A percentile compares a stretch with the other conserved stretches of the same genome.
Evolutionary conservation across 2,888 invertebrate species (phyloP).

Genomic region (Mythimna ferrago): DNA sequence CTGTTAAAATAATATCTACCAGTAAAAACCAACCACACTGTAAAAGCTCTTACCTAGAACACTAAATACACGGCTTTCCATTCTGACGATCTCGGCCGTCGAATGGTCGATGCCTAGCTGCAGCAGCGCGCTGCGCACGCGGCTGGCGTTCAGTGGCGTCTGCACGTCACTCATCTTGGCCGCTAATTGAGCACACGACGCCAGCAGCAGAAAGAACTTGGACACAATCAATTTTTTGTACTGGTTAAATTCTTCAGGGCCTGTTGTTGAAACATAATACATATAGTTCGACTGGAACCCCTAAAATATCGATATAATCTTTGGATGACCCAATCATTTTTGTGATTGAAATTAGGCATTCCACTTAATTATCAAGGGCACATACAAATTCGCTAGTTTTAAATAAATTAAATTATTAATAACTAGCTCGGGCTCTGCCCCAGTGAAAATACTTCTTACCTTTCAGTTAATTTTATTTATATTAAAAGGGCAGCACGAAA

Average conservation of each 20-base stretch:
- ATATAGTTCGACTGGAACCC: not conserved
- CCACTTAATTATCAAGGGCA: too few relatives aligned
- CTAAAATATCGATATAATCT: too few relatives aligned
- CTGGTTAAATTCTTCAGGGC: constrained; percentile 59
- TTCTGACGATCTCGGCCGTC: constrained; percentile 65
- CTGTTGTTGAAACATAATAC: constrained; percentile 22
- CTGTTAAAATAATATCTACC: too few relatives aligned
- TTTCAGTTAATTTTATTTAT: too few relatives aligned
- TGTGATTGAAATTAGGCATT: too few relatives aligned
- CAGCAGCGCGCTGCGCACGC: constrained; percentile 63
- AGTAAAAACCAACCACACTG: not conserved
- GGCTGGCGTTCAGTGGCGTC: constrained; percentile 54
- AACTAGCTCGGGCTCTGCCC: too few relatives aligned
- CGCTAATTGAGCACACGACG: constrained; percentile 73
- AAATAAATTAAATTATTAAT: too few relatives aligned
- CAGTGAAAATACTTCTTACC: too few relatives aligned
- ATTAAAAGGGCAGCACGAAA: too few relatives aligned
- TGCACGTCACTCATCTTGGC: constrained; percentile 74
- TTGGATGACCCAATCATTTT: too few relatives aligned
- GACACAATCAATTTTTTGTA: constrained; percentile 54
- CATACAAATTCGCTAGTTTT: too few relatives aligned
- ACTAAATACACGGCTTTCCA: constrained; percentile 72
- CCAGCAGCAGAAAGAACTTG: constrained; percentile 67
- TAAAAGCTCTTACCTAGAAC: constrained; percentile 69
- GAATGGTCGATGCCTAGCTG: constrained; percentile 59